Conservation (phyloP, 2,888 invertebrate genomes). For the Leucophenga montana region DNA sequence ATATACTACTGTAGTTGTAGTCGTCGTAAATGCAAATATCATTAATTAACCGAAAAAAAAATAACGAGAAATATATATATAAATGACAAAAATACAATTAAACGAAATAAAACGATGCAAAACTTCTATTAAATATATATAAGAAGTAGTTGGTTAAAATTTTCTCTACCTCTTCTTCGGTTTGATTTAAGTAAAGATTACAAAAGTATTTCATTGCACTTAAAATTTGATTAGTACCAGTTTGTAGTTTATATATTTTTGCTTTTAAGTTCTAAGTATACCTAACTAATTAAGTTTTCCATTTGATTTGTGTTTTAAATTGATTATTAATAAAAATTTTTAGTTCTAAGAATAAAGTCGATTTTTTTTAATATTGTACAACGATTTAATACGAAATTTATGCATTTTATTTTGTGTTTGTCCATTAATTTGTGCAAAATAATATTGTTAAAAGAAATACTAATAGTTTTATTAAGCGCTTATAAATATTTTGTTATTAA, state of each 20-base stretch:
- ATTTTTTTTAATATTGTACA: conserved; percentile 8
- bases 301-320: too few relatives aligned
- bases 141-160: background rate
- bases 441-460: too few relatives aligned
- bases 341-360: background rate
- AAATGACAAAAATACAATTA: too few relatives aligned
- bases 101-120: background rate
- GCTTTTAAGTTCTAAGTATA: too few relatives aligned
- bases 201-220: conserved; percentile 3
- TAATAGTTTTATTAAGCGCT: too few relatives aligned
- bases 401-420: conserved; percentile 21
- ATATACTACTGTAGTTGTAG: background rate
- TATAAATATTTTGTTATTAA: too few relatives aligned
- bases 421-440: background rate
- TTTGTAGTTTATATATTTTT: conserved; percentile 12
- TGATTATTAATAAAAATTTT: background rate
- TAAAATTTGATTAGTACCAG: background rate
- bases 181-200: too few relatives aligned
- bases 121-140: background rate
- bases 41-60: conserved; percentile 20
- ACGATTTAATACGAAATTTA: background rate
- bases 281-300: too few relatives aligned
- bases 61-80: background rate
- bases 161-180: too few relatives aligned
- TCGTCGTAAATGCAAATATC: conserved; percentile 12